Percentiles rank a stretch among this genome's conserved stretches.
These are phyloP conservation scores for Gallinago paraguaiae DNA, from an alignment of 2,113 vertebrate genomes.

Conservation along the genomic window DNA sequence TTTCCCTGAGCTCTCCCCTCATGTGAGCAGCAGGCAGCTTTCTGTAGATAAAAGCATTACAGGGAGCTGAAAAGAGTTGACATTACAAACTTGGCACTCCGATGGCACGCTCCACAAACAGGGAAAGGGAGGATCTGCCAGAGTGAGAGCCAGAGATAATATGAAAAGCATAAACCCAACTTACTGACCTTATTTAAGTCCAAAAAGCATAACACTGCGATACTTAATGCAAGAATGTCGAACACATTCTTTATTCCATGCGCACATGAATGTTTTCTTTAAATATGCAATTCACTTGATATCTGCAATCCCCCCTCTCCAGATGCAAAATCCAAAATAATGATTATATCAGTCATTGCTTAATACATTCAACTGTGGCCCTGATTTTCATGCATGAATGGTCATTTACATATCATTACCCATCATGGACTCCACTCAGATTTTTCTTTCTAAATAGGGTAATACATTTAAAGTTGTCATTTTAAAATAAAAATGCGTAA, in stretches of 20 bases:
- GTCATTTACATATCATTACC: slow-evolving; percentile 62
- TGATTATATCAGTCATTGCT: slow-evolving; percentile 53
- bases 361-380: slow-evolving; percentile 38
- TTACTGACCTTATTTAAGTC: slow-evolving; percentile 63
- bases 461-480: slow-evolving; percentile 49
- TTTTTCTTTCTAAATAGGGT: slow-evolving; percentile 44
- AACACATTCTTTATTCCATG: slow-evolving; percentile 14
- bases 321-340: slow-evolving; percentile 56
- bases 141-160: slow-evolving; percentile 20
- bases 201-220: neutral
- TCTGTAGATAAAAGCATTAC: slow-evolving; percentile 50
- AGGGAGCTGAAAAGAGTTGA: slow-evolving; percentile 37
- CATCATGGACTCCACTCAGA: slow-evolving; percentile 38
- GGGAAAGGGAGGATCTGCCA: slow-evolving; percentile 29
- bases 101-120: neutral
- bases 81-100: slow-evolving; percentile 42
- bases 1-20: neutral
- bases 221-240: neutral
- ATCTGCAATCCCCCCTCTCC: slow-evolving; percentile 24
- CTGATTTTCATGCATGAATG: slow-evolving; percentile 61
- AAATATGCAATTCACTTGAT: slow-evolving; percentile 53
- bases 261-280: slow-evolving; percentile 30
- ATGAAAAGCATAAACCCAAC: slow-evolving; percentile 34
- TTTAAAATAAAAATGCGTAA: slow-evolving; percentile 32
- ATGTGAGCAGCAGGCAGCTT: neutral